phyloP scores from a whole-genome alignment of 2,888 invertebrate species.

The Cheilosia vernalis region DNA sequence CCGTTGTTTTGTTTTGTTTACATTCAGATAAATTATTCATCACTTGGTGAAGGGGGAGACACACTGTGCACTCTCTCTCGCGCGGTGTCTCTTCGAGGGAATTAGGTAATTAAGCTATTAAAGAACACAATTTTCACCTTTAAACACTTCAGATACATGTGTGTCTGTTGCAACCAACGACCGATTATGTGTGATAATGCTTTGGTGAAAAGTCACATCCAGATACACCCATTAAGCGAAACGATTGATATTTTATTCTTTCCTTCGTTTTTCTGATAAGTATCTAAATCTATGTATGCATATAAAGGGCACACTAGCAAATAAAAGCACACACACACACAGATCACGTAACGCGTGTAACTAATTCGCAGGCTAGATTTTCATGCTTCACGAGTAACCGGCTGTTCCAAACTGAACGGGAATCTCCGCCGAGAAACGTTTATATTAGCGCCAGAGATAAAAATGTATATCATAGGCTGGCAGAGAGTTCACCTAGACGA shows the following conservation, averaged over 20 bases:
- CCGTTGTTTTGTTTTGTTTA: constrained; percentile 67
- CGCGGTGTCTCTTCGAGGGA: constrained; percentile 7
- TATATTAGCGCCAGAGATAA: constrained; percentile 66
- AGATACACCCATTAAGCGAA: constrained; percentile 18
- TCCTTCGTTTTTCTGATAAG: constrained; percentile 16
- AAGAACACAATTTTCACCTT: constrained; percentile 40
- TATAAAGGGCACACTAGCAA: constrained; percentile 5
- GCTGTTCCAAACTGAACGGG: constrained; percentile 71
- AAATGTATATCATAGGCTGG: constrained; percentile 55
- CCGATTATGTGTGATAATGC: constrained; percentile 5
- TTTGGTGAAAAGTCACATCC: background rate
- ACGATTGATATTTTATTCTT: constrained; percentile 7
- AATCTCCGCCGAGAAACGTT: constrained; percentile 56
- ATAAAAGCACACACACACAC: constrained; percentile 20
- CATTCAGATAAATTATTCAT: constrained; percentile 66
- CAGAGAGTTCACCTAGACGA: constrained; percentile 6
- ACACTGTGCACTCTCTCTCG: constrained; percentile 29
- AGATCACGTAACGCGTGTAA: constrained; percentile 55
- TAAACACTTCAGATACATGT: constrained; percentile 2
- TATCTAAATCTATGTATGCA: constrained; percentile 33
- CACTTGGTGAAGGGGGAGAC: constrained; percentile 20
- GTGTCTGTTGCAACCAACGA: background rate
- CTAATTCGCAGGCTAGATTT: constrained; percentile 44
- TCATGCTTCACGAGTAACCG: constrained; percentile 71
- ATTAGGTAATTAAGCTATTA: constrained; percentile 39